Evolutionary conservation across 35 echinoderm and acorn worm species (phyloP).

Genomic region (Apostichopus parvimensis): DNA sequence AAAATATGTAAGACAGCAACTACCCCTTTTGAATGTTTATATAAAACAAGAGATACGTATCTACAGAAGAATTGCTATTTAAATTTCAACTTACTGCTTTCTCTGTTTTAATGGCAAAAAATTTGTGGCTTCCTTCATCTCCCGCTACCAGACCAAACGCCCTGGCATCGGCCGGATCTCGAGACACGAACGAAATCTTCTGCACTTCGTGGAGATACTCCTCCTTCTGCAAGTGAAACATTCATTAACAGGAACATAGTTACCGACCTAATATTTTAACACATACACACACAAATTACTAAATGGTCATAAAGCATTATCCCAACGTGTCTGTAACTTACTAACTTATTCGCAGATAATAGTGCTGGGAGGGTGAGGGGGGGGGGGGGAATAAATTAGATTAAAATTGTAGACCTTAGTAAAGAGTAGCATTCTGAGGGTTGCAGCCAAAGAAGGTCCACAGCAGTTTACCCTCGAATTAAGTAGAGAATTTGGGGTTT

Average conservation of each 20-base stretch:
- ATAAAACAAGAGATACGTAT: not conserved
- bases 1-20: not conserved
- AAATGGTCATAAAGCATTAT: no score
- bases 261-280: no score
- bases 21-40: not conserved
- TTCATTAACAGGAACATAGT: not conserved
- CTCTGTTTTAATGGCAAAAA: conserved; percentile 94
- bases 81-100: conserved; percentile 69
- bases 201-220: conserved; percentile 81
- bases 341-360: no score
- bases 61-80: not conserved
- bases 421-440: no score
- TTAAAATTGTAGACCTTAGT: no score
- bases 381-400: no score
- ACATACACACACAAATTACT: no score
- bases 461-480: no score
- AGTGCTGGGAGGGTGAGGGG: no score
- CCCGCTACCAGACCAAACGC: conserved; percentile 87
- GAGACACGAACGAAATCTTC: conserved; percentile 92
- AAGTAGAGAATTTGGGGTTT: no score
- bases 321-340: no score
- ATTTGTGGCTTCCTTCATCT: conserved; percentile 85
- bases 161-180: conserved; percentile 85
- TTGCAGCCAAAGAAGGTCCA: no score
- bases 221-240: conserved; percentile 52